Conservation (phyloP, 2,888 invertebrate species). For the Drosophila engyochracea region DNA sequence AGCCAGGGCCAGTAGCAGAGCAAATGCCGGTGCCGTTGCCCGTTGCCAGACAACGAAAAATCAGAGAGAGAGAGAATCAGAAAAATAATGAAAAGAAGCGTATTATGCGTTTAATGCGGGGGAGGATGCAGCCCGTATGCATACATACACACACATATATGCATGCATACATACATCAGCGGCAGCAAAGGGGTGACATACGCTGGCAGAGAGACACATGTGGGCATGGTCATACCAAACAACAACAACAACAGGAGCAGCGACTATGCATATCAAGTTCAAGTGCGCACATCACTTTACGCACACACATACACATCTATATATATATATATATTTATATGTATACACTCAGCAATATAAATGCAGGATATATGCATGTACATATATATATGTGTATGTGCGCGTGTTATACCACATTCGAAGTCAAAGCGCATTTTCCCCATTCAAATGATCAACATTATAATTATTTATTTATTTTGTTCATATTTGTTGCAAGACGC, state of each 20-base stretch:
- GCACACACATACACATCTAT: neutral
- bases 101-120: constrained; percentile 37
- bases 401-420: neutral
- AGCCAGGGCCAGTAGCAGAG: constrained; percentile 55
- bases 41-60: constrained; percentile 34
- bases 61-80: neutral
- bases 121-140: constrained; percentile 38
- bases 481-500: neutral
- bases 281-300: constrained; percentile 43
- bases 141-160: neutral
- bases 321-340: too few relatives aligned
- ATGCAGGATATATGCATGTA: neutral
- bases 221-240: constrained; percentile 16
- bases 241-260: constrained; percentile 14
- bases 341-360: neutral
- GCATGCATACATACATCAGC: neutral
- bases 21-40: constrained; percentile 28
- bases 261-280: constrained; percentile 53
- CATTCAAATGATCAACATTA: neutral
- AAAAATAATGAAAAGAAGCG: constrained; percentile 26
- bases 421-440: neutral
- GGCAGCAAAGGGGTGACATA: constrained; percentile 21
- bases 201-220: constrained; percentile 12
- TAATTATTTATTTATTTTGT: neutral
- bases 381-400: neutral